phyloP scores from a whole-genome alignment of 2,797 vertebrate genomes.

The Antrozous pallidus region DNA sequence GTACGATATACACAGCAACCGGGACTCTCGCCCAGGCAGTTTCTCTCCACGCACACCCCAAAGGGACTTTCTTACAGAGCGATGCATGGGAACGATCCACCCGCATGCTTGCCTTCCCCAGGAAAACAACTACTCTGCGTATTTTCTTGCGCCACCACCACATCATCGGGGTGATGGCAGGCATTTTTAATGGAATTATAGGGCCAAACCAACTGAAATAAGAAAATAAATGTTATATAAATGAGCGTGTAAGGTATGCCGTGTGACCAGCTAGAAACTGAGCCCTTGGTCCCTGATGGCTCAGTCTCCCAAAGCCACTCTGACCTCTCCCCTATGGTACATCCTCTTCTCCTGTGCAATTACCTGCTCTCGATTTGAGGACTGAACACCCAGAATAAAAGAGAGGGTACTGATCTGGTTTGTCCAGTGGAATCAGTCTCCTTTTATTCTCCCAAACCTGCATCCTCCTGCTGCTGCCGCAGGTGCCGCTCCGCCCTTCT shows the following conservation, averaged over 20 bases:
- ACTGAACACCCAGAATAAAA: not conserved
- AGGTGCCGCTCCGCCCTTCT: not conserved
- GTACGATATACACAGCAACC: not conserved
- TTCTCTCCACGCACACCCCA: not conserved
- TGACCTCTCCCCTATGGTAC: not conserved
- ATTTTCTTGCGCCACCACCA: not conserved
- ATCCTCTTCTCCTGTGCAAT: not conserved
- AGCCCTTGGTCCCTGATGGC: not conserved
- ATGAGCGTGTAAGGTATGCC: not conserved
- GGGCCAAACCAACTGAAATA: not conserved
- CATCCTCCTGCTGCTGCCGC: not conserved
- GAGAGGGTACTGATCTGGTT: not conserved
- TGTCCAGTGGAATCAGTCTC: not conserved
- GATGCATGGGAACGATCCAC: not conserved
- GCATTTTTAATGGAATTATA: not conserved
- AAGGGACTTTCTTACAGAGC: not conserved
- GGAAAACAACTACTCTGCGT: not conserved
- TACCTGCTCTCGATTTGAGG: not conserved
- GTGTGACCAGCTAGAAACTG: not conserved
- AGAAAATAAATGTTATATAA: conserved; percentile 26
- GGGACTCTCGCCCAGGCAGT: not conserved
- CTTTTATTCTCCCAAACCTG: not conserved
- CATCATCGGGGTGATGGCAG: not conserved
- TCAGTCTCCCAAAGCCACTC: not conserved
- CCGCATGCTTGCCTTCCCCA: not conserved